Conservation (phyloP, 37 sponge, comb jelly and placozoan species). For the Tethya wilhelma region DNA sequence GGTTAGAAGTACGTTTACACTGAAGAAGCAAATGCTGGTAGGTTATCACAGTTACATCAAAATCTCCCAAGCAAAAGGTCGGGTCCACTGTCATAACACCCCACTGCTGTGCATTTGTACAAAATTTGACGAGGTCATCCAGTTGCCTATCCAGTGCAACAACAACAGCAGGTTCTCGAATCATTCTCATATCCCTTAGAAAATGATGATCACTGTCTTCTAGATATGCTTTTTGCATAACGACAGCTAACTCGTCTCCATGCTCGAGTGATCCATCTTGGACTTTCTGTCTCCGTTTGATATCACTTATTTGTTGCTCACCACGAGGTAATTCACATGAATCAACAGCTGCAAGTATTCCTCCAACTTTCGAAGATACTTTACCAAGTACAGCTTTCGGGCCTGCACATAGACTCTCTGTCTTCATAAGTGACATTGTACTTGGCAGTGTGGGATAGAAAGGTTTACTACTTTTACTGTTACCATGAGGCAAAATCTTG, state of each 20-base stretch:
- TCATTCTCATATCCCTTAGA: background rate
- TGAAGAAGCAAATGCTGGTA: background rate
- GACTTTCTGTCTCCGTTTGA: background rate
- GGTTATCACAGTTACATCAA: background rate
- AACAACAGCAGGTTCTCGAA: conserved; percentile 6
- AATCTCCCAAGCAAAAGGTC: background rate
- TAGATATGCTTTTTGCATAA: background rate
- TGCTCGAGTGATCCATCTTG: background rate
- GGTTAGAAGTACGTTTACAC: background rate
- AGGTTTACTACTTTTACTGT: background rate
- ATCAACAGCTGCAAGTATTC: conserved; percentile 1
- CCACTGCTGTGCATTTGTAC: background rate
- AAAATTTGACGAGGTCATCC: conserved; percentile 11
- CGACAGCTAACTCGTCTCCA: background rate
- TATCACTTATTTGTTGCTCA: background rate
- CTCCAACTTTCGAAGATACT: conserved; percentile 1
- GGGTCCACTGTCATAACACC: background rate
- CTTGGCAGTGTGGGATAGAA: conserved; percentile 13
- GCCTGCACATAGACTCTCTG: background rate
- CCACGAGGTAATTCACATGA: conserved; percentile 14
- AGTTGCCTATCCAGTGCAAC: background rate
- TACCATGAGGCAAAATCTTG: conserved; percentile 11
- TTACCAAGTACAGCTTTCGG: background rate
- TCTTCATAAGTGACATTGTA: background rate
- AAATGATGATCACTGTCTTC: background rate